Conservation (phyloP, 2,113 vertebrate genomes). For the Psittacus erithacus region DNA sequence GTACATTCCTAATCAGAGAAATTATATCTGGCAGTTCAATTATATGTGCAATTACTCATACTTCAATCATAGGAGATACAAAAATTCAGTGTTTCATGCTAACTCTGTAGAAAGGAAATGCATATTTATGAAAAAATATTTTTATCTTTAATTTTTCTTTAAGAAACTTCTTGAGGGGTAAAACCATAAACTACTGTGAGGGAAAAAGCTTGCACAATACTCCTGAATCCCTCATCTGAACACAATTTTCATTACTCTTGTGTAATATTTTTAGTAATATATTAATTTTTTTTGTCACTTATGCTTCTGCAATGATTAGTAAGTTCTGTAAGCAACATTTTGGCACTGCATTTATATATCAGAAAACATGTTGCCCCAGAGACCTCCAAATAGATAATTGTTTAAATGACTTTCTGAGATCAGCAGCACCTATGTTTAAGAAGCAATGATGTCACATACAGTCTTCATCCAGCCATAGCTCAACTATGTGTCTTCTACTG, state of each 20-base stretch:
- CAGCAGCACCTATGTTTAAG: neutral
- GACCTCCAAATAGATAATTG: neutral
- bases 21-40: slow-evolving; percentile 68
- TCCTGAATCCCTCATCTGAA: neutral
- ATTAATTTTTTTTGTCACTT: neutral
- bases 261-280: neutral
- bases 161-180: neutral
- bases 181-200: neutral
- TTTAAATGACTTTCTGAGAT: neutral
- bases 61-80: slow-evolving; percentile 52
- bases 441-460: rapidly evolving
- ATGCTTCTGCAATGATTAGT: neutral
- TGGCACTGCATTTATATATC: neutral
- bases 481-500: neutral
- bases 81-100: slow-evolving; percentile 46
- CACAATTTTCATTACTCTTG: neutral
- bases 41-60: slow-evolving; percentile 63
- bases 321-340: neutral
- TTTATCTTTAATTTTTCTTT: slow-evolving; percentile 8
- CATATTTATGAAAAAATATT: slow-evolving; percentile 45
- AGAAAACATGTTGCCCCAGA: neutral
- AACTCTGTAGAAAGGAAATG: slow-evolving; percentile 37
- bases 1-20: slow-evolving; percentile 51
- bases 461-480: neutral
- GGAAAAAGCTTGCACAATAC: neutral